Base-by-base conservation (phyloP, 1,140 invertebrate genomes). In the Stegodyphus mimosarum region DNA sequence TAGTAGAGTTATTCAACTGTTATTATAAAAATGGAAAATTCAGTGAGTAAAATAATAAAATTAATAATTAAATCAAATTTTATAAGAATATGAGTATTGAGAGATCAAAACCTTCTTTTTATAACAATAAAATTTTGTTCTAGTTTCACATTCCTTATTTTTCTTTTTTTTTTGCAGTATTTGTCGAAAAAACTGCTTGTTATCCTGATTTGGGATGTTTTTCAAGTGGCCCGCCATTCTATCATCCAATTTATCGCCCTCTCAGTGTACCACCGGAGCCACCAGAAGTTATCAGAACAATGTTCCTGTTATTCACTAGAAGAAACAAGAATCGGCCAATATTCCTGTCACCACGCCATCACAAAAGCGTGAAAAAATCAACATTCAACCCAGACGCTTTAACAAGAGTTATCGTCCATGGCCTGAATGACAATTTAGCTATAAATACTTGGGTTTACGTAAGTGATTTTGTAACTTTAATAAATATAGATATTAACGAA, bases 141-240 rank as follows among this genome's bases (percentile, higher is more conserved):
- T 2, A 60, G 9, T 15, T 60, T 60, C 33, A 33, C 33, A 60
- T 60, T 60, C 55, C 4, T 52, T 52, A 60, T 48, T 49, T 50
- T 67, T 10, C 17, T 52, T 63, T 48, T 49, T 50, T 67, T 10
- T 52, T 52, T 63, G 5, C 51, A 84, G 72, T 84, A 6, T 77
- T 70, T 7, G 33, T 67, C 17, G 80, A 75, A 17, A 83, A 83
- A 53, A 83, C 33, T 0, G 80, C 49, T 9, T 97, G 95, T 89
- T 96, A 94, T 89, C 93, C 93, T 3, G 92, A 93, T 0, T 96
- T 95, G 85, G 96, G 95, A 6, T 97, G 96, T 89, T 97, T 95
- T 88, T 94, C 95, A 55, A 93, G 95, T 66, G 93, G 92, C n/a
- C 91, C 93, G 33, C 95, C 95, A 3, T 97, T 95, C 95, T 86